Base-by-base conservation (phyloP, 2,113 vertebrate genomes). In the Bubo blakistoni region DNA sequence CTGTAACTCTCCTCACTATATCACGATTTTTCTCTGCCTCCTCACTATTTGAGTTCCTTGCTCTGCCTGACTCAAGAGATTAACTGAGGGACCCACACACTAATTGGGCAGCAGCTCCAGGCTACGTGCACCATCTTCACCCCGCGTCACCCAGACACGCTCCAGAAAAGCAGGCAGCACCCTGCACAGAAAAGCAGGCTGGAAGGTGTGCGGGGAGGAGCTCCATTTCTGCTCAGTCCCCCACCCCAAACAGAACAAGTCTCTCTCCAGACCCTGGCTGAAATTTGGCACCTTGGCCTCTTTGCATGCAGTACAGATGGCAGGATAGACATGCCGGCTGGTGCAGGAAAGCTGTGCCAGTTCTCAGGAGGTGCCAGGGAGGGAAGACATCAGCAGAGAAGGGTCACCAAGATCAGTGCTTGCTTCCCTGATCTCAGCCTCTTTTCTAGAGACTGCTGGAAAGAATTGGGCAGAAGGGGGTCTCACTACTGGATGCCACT, bases 301-400 rank as follows among this genome's bases (percentile, higher is more conserved):
- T 13, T 3, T 9, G 77, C 94, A 46, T 2, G 3, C 83, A 49
- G 84, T 20, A 30, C 97, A 97, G 96, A 97, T 94, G 96, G 97
- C 96, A 96, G 95, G 58, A 87, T 26, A 97, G 96, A 93, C 94
- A 1, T 0, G 38, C 94, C 95, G 89, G 96, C 96, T 97, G 92
- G 20, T 19, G 62, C 58, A 6, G 66, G 24, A 51, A 30, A 86
- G 78, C 86, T 36, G 46, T 94, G 91, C 97, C 97, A 97, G 95
- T 16, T 87, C 91, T 20, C 62, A 1, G 62, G 62, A 57, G 92
- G 91, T 71, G 86, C 16, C 61, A 61, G 30, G 3, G 44, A 84
- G 67, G 54, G 62, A 67, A 94, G 94, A 55, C 62, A 58, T 78
- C 20, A 88, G 67, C 62, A 71, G 16, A 32, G 62, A 90, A 55